Evolutionary conservation across 2,797 vertebrate genomes (phyloP), one percentile per base, ranked within the genome.

Genomic region (Semaprochilodus insignis): DNA sequence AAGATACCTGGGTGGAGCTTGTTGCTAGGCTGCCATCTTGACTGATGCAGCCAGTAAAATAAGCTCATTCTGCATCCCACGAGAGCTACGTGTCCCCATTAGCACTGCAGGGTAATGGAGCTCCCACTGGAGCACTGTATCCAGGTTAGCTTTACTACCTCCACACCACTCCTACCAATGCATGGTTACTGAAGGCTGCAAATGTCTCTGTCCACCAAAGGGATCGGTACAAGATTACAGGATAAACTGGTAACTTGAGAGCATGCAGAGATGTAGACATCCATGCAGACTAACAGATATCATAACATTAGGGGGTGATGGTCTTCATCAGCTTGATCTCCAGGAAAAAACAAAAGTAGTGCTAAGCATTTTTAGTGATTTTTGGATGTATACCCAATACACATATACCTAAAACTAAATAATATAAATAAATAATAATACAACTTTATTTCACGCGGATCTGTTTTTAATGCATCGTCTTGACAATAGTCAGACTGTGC

Each of bases 31-130:
- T 34, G 63, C 31, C 5, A 44, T 48, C 31, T 62, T 54, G n/a
- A 62, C 44, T 80, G 74, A 81, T 75, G 70, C 65, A 66, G 70
- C 63, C 74, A 75, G 80, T 83, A 76, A 88, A 83, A 84, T 79
- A 76, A 82, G 74, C 70, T 76, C 6, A 16, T 17, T 36, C 57
- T 34, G 67, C 21, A 72, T 77, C 77, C 77, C 52, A 36, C 21
- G 65, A 54, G 73, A 62, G 52, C 73, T 23, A 2, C 10, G 54
- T 78, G 63, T 19, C 73, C 80, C 69, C 60, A 79, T 67, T 80
- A 79, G 66, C 27, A 25, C 65, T 76, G 72, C 31, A 34, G n/a
- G 3, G 25, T 13, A 1, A 60, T 19, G n/a, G 10, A n/a, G n/a
- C 62, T 48, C 69, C 25, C n/a, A 51, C 23, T 27, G 6, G 8